A percentile compares a stretch with the other conserved stretches of the same genome.
Evolutionary conservation across 2,888 invertebrate genomes (phyloP).

Genomic region (Polymixis lichenea): DNA sequence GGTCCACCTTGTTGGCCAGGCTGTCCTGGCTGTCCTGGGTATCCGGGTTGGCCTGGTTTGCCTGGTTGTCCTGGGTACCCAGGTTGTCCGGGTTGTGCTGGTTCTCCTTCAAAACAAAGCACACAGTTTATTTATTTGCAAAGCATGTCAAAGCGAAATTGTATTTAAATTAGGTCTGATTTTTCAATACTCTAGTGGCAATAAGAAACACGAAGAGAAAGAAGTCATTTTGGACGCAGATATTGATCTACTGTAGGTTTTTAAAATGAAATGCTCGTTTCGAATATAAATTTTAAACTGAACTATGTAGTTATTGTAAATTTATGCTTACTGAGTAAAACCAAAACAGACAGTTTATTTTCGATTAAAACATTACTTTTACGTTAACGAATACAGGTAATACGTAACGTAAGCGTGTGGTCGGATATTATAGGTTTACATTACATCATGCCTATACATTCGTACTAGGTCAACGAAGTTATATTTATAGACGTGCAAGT

Average conservation of each 20-base stretch:
- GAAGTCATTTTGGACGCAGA: background rate
- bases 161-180: background rate
- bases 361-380: background rate
- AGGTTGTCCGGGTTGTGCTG: constrained; percentile 42
- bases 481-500: background rate
- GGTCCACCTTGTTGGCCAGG: constrained; percentile 48
- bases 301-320: background rate
- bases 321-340: background rate
- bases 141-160: background rate
- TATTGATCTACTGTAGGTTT: background rate
- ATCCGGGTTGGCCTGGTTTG: constrained; percentile 74
- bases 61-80: constrained; percentile 56
- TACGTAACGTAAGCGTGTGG: no score
- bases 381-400: no score
- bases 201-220: background rate
- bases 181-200: background rate
- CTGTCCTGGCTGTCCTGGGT: constrained; percentile 77
- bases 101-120: background rate
- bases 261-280: background rate
- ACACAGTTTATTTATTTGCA: no score
- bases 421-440: no score
- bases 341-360: background rate
- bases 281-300: background rate
- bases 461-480: background rate
- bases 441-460: no score